Base-by-base conservation (phyloP, 2,797 vertebrate species). In the Halcyon chelicuti region DNA sequence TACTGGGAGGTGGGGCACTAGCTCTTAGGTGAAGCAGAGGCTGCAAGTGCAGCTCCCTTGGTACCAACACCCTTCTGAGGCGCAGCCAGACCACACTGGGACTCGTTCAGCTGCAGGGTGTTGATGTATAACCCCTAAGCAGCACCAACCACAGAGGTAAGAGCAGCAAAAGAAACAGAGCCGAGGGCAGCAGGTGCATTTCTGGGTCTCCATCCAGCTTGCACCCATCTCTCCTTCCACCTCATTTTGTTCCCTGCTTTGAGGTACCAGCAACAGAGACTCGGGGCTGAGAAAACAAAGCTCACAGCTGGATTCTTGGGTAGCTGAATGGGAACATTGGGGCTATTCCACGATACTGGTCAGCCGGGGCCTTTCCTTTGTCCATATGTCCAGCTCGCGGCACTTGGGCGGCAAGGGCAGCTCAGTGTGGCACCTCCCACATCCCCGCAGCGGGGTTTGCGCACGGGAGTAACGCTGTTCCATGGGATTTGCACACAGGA, bases 81-180 rank as follows among this genome's bases (percentile, higher is more conserved):
- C 8, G 4, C 5, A 39, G 25, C 46, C 73, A 23, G 33, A 5
- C 12, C 21, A 1, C 14, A 21, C 1, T 4, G 42, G 37, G 26
- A 7, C 67, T 5, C 1, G 2, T 6, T 16, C 29, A 20, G 49
- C 54, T 10, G n/a, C 25, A 12, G 0, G 0, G 4, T 12, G 0
- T 4, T 11, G 57, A 0, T 20, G 63, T 10, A 6, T 2, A 18
- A 35, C 7, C 47, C 51, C 60, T 7, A 13, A 54, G 67, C 49
- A 26, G 72, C 61, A 47, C 33, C 80, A 60, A 0, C 25, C 44
- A 1, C 6, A 8, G 22, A 19, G 18, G 5, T 15, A 28, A 44
- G 63, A 67, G 65, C 65, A 14, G 84, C 54, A 5, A 14, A 18
- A 29, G 10, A 3, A 12, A 7, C 6, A 11, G 44, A 47, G 46